Conservation (phyloP, 2,797 vertebrate species). For the Falco biarmicus region DNA sequence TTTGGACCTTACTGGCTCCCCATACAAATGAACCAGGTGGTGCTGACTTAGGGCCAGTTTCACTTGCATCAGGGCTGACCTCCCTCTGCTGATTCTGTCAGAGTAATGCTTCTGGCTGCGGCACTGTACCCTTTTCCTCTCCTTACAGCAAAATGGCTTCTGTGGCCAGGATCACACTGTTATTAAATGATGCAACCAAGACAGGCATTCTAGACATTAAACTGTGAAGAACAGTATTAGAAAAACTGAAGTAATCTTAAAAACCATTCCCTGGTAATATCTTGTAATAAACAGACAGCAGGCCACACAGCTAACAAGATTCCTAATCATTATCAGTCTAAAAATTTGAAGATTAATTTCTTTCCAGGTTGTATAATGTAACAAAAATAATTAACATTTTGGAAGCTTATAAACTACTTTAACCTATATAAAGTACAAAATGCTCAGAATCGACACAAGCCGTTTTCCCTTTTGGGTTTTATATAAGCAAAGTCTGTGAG, state of each 20-base stretch:
- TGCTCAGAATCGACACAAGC: background rate
- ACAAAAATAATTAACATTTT: background rate
- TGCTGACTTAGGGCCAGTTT: background rate
- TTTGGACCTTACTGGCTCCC: background rate
- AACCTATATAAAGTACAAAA: background rate
- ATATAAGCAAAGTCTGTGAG: background rate
- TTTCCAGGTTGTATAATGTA: background rate
- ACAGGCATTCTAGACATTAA: background rate
- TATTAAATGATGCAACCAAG: background rate
- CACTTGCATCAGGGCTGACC: background rate
- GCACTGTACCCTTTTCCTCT: background rate
- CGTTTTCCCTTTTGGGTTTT: background rate
- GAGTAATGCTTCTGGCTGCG: fast-evolving
- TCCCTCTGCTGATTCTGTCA: background rate
- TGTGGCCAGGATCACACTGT: background rate
- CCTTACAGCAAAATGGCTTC: background rate
- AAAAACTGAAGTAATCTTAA: background rate
- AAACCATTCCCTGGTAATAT: background rate
- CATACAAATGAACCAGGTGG: fast-evolving
- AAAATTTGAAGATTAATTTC: background rate
- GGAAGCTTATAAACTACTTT: background rate
- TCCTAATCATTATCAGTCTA: background rate
- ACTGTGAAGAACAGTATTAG: background rate
- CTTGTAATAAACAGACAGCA: background rate
- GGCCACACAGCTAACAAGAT: background rate